Percentiles rank a stretch among this genome's conserved stretches.
Conservation (phyloP, 2,888 invertebrate genomes). For the Platycnemis pennipes region DNA sequence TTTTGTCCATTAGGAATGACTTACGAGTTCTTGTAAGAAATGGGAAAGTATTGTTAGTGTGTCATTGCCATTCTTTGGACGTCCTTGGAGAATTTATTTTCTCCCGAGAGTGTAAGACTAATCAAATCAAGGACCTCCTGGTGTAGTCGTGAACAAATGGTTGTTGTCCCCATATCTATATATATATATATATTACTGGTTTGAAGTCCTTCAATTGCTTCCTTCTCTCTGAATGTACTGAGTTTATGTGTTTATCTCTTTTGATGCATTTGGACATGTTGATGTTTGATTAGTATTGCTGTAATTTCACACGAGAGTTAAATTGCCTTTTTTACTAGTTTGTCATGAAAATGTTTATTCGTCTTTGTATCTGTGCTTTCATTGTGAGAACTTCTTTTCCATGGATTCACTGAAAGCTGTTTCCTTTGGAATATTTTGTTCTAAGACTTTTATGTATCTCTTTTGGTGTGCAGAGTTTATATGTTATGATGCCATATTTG, state of each 20-base stretch:
- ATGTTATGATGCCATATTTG: background rate
- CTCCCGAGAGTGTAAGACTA: background rate
- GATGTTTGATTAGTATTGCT: too few relatives aligned
- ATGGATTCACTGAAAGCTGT: background rate
- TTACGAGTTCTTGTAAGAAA: too few relatives aligned
- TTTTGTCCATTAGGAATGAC: background rate
- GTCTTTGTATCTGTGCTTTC: conserved; percentile 13
- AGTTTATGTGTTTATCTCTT: background rate
- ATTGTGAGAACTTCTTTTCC: conserved; percentile 39
- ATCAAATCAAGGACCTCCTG: too few relatives aligned
- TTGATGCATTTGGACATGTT: background rate
- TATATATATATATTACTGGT: too few relatives aligned
- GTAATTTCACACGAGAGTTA: too few relatives aligned
- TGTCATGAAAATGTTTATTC: too few relatives aligned
- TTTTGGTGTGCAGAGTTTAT: conserved; percentile 8
- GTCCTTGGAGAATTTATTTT: background rate
- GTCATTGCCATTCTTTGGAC: background rate
- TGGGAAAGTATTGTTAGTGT: background rate
- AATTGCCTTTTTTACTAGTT: too few relatives aligned
- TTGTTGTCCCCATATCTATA: too few relatives aligned
- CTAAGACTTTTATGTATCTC: conserved; percentile 38
- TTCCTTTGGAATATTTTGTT: background rate
- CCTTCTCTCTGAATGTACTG: background rate
- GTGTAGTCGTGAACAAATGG: too few relatives aligned
- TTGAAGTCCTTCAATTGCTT: background rate